Conservation (phyloP, 2,113 vertebrate genomes). For the Rhinolophus ferrumequinum region DNA sequence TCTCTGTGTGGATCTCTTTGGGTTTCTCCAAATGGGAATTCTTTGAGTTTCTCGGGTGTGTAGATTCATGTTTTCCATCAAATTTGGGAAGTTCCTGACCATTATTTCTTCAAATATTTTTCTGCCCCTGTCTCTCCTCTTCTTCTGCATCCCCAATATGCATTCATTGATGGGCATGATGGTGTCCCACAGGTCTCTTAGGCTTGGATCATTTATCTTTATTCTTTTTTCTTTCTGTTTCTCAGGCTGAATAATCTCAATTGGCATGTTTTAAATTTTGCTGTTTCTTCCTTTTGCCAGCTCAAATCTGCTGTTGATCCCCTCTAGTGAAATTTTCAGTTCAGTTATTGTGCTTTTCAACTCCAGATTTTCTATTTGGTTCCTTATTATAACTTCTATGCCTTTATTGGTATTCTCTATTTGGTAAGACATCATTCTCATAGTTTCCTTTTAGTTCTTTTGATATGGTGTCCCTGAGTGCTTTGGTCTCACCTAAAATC, state of each 20-base stretch:
- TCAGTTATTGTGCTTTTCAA: background rate
- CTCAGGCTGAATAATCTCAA: background rate
- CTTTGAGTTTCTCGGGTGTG: background rate
- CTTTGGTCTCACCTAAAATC: background rate
- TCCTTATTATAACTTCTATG: background rate
- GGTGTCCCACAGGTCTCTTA: too few relatives aligned
- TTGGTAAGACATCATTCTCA: background rate
- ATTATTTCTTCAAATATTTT: background rate
- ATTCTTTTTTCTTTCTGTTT: background rate
- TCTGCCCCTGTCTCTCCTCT: background rate
- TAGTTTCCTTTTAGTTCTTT: background rate
- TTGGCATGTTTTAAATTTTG: background rate
- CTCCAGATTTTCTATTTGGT: background rate
- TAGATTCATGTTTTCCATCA: conserved; percentile 21
- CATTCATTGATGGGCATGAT: background rate
- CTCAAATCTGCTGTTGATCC: background rate
- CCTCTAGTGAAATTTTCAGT: background rate
- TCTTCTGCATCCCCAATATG: background rate
- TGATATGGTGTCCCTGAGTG: background rate
- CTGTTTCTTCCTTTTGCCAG: background rate
- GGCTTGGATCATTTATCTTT: background rate
- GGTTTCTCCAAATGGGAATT: background rate
- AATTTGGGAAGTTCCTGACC: background rate
- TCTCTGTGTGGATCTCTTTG: background rate
- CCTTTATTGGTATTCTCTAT: background rate